Evolutionary conservation across 64 coral and sea anemone species (phyloP).

Genomic region (Porites lutea): DNA sequence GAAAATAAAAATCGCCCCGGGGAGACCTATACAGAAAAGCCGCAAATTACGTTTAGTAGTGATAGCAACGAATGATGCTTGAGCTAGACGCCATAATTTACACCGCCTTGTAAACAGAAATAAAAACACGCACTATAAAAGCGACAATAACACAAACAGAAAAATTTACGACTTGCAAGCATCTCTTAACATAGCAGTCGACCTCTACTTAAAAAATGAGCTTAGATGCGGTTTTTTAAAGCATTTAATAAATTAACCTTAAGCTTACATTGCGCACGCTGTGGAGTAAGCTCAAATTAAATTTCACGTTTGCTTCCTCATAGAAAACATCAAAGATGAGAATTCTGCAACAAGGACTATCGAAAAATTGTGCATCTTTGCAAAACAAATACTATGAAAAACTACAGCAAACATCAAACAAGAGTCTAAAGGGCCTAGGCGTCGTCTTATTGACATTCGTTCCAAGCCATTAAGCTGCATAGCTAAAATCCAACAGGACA

Average conservation of each 20-base stretch:
- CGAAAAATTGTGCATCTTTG: background rate
- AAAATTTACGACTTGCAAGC: too few species aligned
- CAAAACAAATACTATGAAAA: slow-evolving; percentile 50
- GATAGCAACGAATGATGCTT: too few species aligned
- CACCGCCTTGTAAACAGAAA: too few species aligned
- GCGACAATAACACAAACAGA: too few species aligned
- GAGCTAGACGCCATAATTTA: too few species aligned
- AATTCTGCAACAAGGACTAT: background rate
- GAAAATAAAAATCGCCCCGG: too few species aligned
- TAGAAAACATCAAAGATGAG: background rate
- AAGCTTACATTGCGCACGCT: background rate
- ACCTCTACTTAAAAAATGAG: background rate
- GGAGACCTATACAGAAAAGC: too few species aligned
- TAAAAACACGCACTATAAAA: too few species aligned
- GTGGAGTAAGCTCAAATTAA: background rate
- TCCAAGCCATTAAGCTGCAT: background rate
- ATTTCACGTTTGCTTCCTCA: background rate
- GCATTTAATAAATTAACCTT: too few species aligned
- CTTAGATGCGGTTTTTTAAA: background rate
- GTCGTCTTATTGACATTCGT: slow-evolving; percentile 9
- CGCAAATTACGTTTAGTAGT: too few species aligned
- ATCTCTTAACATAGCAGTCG: too few species aligned
- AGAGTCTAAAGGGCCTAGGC: background rate
- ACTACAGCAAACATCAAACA: slow-evolving; percentile 10
- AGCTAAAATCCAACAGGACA: too few species aligned